phyloP scores from a whole-genome alignment of 2,113 vertebrate genomes.

The Microtus pennsylvanicus region DNA sequence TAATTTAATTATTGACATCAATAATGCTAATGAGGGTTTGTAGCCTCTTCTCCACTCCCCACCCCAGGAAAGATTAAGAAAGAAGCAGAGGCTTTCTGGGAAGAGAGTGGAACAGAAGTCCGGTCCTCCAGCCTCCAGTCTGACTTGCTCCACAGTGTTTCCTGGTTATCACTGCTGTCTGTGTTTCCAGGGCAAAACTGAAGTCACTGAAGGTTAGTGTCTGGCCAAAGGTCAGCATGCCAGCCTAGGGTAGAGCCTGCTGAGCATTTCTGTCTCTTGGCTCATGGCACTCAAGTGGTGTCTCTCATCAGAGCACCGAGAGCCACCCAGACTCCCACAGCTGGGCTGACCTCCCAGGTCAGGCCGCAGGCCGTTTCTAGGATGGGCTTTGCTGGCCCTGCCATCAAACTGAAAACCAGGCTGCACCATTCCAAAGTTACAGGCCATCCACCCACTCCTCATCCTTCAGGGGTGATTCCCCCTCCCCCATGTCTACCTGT shows the following conservation, averaged over 20 bases:
- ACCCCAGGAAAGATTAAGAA: not conserved
- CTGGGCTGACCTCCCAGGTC: not conserved
- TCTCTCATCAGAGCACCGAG: not conserved
- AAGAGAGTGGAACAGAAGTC: not conserved
- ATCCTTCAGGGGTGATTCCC: not conserved
- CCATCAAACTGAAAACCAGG: not conserved
- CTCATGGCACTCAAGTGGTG: not conserved
- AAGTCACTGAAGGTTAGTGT: conserved; percentile 14
- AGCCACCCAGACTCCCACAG: rapidly evolving
- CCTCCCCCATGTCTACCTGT: not conserved
- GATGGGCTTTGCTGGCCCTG: not conserved
- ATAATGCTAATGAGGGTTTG: not conserved
- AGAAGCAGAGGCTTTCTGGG: not conserved
- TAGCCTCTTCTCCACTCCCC: too few relatives aligned
- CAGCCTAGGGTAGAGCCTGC: not conserved
- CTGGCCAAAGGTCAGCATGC: not conserved
- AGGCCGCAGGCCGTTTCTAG: not conserved
- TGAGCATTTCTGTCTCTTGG: not conserved
- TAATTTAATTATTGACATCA: conserved; percentile 25
- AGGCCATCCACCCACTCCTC: not conserved
- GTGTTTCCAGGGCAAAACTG: not conserved
- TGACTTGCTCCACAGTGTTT: not conserved
- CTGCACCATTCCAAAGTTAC: not conserved
- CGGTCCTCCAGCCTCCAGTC: not conserved
- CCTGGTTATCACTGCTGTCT: not conserved